A percentile compares a stretch with the other conserved stretches of the same genome.
These are phyloP conservation scores for Alexandromys fortis DNA, from an alignment of 2,113 vertebrate species.

Conservation along the genomic window DNA sequence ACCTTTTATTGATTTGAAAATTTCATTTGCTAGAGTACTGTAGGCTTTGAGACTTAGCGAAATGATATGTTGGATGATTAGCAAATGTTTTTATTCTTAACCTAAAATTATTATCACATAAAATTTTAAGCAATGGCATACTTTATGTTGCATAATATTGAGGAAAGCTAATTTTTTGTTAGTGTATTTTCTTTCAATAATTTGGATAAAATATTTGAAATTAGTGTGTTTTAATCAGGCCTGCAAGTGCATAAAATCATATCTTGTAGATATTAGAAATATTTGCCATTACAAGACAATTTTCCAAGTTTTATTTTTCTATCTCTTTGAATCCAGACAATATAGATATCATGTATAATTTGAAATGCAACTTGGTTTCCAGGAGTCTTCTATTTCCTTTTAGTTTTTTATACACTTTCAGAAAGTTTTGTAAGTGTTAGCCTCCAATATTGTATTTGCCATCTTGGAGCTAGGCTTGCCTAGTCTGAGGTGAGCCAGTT, in stretches of 20 bases:
- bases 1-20: constrained; percentile 19
- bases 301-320: not conserved
- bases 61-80: not conserved
- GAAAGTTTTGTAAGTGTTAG: not conserved
- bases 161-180: not conserved
- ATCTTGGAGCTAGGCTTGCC: not conserved
- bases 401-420: not conserved
- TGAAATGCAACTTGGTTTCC: not conserved
- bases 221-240: not conserved
- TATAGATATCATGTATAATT: not conserved
- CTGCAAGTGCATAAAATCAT: not conserved
- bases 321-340: not conserved
- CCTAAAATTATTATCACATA: not conserved
- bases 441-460: not conserved
- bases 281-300: not conserved
- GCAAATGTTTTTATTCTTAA: not conserved
- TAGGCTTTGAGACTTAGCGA: not conserved
- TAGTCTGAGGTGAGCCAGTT: not conserved
- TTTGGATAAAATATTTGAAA: not conserved
- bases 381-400: not conserved
- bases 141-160: not conserved
- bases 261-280: not conserved
- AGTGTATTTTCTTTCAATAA: not conserved
- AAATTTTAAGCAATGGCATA: not conserved
- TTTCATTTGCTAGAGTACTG: not conserved